phyloP scores from a whole-genome alignment of 1,140 invertebrate species.

The Drosophila triauraria region DNA sequence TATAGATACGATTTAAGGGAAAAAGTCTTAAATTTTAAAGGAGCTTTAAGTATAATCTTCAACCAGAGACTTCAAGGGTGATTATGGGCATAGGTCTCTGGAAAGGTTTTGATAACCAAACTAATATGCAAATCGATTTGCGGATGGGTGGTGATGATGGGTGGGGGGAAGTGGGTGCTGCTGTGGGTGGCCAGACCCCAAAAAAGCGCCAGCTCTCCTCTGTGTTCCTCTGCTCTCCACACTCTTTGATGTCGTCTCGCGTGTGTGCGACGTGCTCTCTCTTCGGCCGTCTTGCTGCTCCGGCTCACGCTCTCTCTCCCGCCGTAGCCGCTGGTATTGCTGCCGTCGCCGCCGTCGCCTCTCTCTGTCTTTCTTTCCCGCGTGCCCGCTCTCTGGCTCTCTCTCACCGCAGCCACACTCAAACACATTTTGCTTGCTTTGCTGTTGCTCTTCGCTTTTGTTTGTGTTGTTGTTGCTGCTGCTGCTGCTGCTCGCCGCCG shows the following conservation, averaged over 20 bases:
- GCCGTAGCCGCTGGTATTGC: conserved; percentile 21
- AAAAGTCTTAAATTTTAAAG: background rate
- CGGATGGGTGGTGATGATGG: conserved; percentile 18
- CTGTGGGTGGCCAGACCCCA: conserved; percentile 71
- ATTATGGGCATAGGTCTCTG: conserved; percentile 4
- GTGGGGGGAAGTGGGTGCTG: conserved; percentile 9
- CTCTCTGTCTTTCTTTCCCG: conserved; percentile 27
- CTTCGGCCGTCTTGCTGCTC: conserved; percentile 64
- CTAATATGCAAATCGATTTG: conserved; percentile 71
- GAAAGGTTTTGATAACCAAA: conserved; percentile 24
- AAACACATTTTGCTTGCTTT: conserved; percentile 80
- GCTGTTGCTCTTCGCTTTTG: conserved; percentile 59
- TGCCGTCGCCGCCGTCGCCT: conserved; percentile 26
- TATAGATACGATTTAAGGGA: background rate
- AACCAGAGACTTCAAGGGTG: background rate
- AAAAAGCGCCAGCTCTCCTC: conserved; percentile 30
- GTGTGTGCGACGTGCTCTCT: conserved; percentile 77
- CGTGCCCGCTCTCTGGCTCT: conserved; percentile 51
- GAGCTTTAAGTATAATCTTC: background rate
- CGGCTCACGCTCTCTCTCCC: conserved; percentile 43
- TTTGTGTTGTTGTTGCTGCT: conserved; percentile 72
- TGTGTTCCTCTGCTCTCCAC: conserved; percentile 37
- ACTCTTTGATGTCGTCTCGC: conserved; percentile 68
- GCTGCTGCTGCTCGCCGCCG: conserved; percentile 73
- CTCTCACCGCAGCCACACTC: conserved; percentile 75